Evolutionary conservation across 64 coral and sea anemone species (phyloP).

Genomic region (Cladopsammia gracilis): DNA sequence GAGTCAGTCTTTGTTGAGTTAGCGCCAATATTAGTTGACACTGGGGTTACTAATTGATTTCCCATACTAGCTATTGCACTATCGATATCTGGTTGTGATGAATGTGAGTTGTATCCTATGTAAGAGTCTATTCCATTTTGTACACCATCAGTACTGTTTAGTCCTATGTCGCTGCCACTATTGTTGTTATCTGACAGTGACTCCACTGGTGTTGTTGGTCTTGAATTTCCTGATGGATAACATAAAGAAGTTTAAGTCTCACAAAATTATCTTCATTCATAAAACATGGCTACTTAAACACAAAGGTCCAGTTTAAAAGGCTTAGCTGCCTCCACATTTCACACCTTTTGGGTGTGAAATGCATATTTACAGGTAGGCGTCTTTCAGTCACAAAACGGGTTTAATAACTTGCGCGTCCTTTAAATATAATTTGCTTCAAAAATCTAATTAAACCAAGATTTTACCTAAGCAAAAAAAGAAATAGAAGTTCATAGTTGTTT

Average conservation of each 20-base stretch:
- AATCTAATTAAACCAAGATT: too few relatives aligned
- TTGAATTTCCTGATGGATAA: slow-evolving; percentile 58
- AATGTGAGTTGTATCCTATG: slow-evolving; percentile 44
- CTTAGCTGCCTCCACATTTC: too few relatives aligned
- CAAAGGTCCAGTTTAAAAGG: too few relatives aligned
- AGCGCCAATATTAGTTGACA: slow-evolving; percentile 28
- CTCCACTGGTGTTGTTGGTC: slow-evolving; percentile 88
- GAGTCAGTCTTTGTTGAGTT: slow-evolving; percentile 76
- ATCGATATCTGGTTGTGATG: slow-evolving; percentile 67
- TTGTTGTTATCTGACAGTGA: slow-evolving; percentile 48
- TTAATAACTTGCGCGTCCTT: too few relatives aligned
- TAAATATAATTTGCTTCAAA: too few relatives aligned
- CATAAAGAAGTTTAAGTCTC: not conserved
- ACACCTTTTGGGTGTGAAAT: too few relatives aligned
- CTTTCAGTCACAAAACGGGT: too few relatives aligned
- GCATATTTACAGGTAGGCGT: too few relatives aligned
- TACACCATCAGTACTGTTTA: slow-evolving; percentile 42
- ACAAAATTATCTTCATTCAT: too few relatives aligned
- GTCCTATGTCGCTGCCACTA: slow-evolving; percentile 56
- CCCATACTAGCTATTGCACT: slow-evolving; percentile 80
- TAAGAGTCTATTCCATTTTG: slow-evolving; percentile 85
- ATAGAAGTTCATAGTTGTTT: too few relatives aligned
- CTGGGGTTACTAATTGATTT: slow-evolving; percentile 58
- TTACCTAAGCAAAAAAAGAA: too few relatives aligned
- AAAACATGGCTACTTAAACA: too few relatives aligned